These are phyloP conservation scores for Pocillopora grandis DNA, from an alignment of 92 coral and sea anemone genomes.

Conservation along the genomic window DNA sequence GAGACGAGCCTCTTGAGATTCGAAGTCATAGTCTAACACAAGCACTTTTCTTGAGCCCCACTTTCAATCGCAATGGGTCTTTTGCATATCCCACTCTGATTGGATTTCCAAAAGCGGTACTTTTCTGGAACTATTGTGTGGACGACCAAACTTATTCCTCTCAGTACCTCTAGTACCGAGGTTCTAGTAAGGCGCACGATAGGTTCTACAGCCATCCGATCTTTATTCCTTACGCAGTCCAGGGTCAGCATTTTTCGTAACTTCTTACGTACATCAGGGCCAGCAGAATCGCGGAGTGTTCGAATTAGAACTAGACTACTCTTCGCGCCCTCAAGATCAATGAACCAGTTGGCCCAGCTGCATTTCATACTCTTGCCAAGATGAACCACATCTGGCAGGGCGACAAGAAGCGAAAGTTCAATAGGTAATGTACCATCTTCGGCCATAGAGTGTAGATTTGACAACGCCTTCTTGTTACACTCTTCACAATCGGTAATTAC, in stretches of 20 bases:
- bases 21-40: too few species aligned
- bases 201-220: constrained; percentile 52
- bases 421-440: constrained; percentile 17
- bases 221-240: constrained; percentile 25
- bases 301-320: constrained; percentile 5
- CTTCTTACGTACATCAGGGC: background rate
- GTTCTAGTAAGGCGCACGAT: constrained; percentile 48
- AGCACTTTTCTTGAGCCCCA: too few species aligned
- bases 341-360: constrained; percentile 32
- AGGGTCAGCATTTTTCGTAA: background rate
- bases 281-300: background rate
- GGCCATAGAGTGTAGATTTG: constrained; percentile 7
- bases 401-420: constrained; percentile 37
- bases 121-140: too few species aligned
- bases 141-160: too few species aligned
- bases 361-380: constrained; percentile 56
- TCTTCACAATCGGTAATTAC: constrained; percentile 21
- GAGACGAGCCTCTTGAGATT: too few species aligned
- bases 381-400: constrained; percentile 59
- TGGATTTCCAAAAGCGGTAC: too few species aligned
- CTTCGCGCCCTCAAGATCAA: background rate
- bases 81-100: too few species aligned
- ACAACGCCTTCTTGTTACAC: constrained; percentile 38
- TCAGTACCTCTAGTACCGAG: too few species aligned
- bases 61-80: too few species aligned